Evolutionary conservation across 2,888 invertebrate species (phyloP), one percentile per base, ranked within the genome.

Genomic region (Thymelicus sylvestris): DNA sequence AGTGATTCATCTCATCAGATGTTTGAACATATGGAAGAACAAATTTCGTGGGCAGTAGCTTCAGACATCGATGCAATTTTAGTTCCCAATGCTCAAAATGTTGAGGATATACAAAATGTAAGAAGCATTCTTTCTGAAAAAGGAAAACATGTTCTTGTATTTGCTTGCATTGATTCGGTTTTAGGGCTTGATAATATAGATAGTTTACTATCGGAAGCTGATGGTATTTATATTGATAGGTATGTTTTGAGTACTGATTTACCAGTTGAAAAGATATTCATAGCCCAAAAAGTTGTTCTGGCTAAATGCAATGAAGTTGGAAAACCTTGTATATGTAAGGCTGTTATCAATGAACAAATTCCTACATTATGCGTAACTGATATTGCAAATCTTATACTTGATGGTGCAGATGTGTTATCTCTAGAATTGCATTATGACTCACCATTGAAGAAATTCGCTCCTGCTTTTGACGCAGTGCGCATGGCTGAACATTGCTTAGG

Each of bases 311-410:
- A 97, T 86, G 95, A 95, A 83, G 92, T 88, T 72, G 98, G 98
- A 3, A 98, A 98, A 84, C 97, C 98, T 0, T 97, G 97, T 13
- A 97, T 98, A 77, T 97, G 97, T 86, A 98, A 98, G 97, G 97
- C 93, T 95, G 85, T 97, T 95, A 88, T 97, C 95, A 79, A 98
- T 96, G 98, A 96, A 95, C 77, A 96, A 95, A 89, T 97, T 95
- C 89, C 97, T 95, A 79, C 94, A 95, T 74, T 97, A 96, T 76
- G 97, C 96, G 67, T 95, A 95, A 88, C 97, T 24, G 98, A 98
- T 85, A 97, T 98, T n/a, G 98, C 98, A 31, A 98, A 98, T 88
- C 96, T 98, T 12, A 96, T 99, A 57, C 91, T 98, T 31, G 98
- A 98, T 88, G 98, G 98, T 6, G 97, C 96, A 55, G 98, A 98